Conservation (phyloP, 2,113 vertebrate species). For the Casuarius casuarius region DNA sequence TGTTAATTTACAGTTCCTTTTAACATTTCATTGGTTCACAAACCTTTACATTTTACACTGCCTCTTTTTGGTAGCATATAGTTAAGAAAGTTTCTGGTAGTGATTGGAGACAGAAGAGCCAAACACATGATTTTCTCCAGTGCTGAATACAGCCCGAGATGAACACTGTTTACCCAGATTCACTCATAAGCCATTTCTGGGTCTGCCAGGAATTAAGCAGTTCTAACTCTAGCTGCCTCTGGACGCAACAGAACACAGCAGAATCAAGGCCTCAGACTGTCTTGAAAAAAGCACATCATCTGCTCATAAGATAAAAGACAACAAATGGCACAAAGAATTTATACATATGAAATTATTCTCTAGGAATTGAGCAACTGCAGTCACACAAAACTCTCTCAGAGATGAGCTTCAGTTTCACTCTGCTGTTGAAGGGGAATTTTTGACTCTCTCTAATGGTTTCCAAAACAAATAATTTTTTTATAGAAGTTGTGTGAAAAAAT, state of each 20-base stretch:
- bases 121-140: background rate
- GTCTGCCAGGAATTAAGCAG: background rate
- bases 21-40: background rate
- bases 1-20: background rate
- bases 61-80: background rate
- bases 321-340: background rate
- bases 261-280: background rate
- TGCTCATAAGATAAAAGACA: background rate
- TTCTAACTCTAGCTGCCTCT: background rate
- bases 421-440: background rate
- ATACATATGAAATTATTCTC: background rate
- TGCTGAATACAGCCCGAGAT: background rate
- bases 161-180: background rate
- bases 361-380: background rate
- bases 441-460: background rate
- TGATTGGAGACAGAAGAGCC: background rate
- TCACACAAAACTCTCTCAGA: background rate
- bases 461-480: background rate
- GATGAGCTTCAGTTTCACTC: background rate
- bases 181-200: background rate
- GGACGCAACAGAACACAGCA: background rate
- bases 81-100: background rate
- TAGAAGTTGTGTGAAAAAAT: fast-evolving
- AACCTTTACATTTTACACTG: background rate
- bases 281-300: background rate